Evolutionary conservation across 2,797 vertebrate genomes (phyloP).

Genomic region (Macroramphosus scolopax): DNA sequence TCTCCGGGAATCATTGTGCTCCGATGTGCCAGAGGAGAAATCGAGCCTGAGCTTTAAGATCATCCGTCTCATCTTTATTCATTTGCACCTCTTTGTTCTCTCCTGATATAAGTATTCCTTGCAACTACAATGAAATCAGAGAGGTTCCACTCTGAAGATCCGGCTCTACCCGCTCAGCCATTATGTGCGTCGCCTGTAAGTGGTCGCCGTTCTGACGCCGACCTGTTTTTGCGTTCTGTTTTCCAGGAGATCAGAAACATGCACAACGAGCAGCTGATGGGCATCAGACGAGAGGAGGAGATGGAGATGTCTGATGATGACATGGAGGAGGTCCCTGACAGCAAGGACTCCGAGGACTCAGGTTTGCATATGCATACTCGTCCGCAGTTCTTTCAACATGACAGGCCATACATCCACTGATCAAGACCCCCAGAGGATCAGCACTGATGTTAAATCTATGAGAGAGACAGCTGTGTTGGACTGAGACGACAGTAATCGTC

Average conservation of each 20-base stretch:
- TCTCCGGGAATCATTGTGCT: slow-evolving; percentile 13
- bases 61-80: slow-evolving; percentile 34
- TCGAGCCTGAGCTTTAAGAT: slow-evolving; percentile 24
- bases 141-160: slow-evolving; percentile 8
- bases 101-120: slow-evolving; percentile 10
- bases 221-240: slow-evolving; percentile 17
- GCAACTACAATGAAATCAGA: slow-evolving; percentile 17
- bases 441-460: slow-evolving; percentile 14
- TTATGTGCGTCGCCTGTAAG: slow-evolving; percentile 6
- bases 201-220: slow-evolving; percentile 25
- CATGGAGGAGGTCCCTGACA: slow-evolving; percentile 85
- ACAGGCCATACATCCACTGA: slow-evolving; percentile 15
- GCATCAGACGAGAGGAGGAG: slow-evolving; percentile 93
- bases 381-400: slow-evolving; percentile 24
- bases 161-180: slow-evolving; percentile 1
- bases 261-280: slow-evolving; percentile 96
- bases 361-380: slow-evolving; percentile 48
- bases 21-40: slow-evolving; percentile 23
- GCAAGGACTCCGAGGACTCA: slow-evolving; percentile 86
- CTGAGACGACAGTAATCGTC: slow-evolving; percentile 41
- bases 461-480: slow-evolving; percentile 38
- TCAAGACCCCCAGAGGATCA: slow-evolving; percentile 40
- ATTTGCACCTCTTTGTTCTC: slow-evolving; percentile 23
- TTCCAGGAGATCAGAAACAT: slow-evolving; percentile 95
- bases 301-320: slow-evolving; percentile 99